Percentiles rank a stretch among this genome's conserved stretches.
These are phyloP conservation scores for Axinella damicornis DNA, from an alignment of 37 sponge, comb jelly and placozoan genomes.

Conservation along the genomic window DNA sequence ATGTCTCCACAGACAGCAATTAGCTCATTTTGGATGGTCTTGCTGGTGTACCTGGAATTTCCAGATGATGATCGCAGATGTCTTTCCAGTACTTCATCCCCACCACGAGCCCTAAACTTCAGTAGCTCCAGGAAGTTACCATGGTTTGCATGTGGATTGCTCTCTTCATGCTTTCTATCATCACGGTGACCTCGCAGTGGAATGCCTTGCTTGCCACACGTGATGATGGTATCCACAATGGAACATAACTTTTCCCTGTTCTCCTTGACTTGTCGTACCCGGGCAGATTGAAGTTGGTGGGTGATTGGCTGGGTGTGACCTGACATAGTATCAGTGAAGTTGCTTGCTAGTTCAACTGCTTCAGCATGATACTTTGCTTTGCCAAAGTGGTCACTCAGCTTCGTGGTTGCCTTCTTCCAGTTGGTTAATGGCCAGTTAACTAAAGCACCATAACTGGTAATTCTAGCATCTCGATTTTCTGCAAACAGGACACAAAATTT, in stretches of 20 bases:
- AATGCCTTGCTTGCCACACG: no score
- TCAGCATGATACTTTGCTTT: no score
- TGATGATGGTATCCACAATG: conserved; percentile 43
- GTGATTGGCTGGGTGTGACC: conserved; percentile 20
- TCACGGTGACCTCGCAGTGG: conserved; percentile 59
- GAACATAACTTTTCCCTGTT: conserved; percentile 48
- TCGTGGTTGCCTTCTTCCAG: no score
- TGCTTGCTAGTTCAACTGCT: conserved; percentile 35
- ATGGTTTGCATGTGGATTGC: conserved; percentile 5
- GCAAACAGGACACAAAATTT: conserved; percentile 73
- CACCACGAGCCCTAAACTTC: conserved; percentile 44
- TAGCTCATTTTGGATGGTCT: conserved; percentile 47
- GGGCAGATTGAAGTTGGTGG: conserved; percentile 25
- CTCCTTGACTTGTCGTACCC: conserved; percentile 13
- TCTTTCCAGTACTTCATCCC: conserved; percentile 45
- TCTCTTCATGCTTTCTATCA: conserved; percentile 28
- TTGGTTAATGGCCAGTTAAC: no score
- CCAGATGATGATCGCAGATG: conserved; percentile 45
- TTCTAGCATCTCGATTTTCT: no score
- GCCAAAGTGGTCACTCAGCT: no score
- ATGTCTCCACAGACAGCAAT: background rate
- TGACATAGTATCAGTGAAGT: conserved; percentile 13
- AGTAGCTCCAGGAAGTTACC: conserved; percentile 46
- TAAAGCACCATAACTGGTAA: no score
- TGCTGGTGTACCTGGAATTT: conserved; percentile 71